Base-by-base conservation (phyloP, 2,888 invertebrate genomes). In the Flexamia atlantica region DNA sequence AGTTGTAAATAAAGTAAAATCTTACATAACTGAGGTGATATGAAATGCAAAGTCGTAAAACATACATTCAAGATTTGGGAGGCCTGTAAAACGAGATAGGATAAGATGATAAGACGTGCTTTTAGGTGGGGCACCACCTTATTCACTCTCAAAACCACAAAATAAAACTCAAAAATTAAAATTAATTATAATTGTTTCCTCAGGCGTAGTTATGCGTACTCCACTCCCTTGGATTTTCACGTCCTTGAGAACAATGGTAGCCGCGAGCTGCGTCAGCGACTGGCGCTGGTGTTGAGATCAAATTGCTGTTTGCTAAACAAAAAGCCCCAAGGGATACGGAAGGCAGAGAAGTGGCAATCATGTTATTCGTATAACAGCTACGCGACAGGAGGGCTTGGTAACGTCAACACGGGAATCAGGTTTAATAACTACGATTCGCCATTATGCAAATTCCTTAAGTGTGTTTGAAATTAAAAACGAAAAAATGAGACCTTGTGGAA, bases 191-290 rank as follows among this genome's bases (percentile, higher is more conserved):
- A 46, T 46, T 46, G 14, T 17, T 14, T 14, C 46, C 46, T 17
- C 46, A 12, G 46, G 46, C 14, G 46, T 14, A 46, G 46, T 9
- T 46, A 17, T 46, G 46, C 36, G 9, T 46, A 14, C 46, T 46
- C 7, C 2, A 36, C 2, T 17, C 12, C 14, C 46, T 14, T 4
- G 12, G 46, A 17, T 46, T 46, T 46, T 12, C 46, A 46, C 46
- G 64, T 28, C 64, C 64, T 64, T 64, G 64, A 64, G 12, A 64
- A 64, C 64, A 28, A 28, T 64, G 28, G 30, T 7, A 64, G 64
- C 64, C 64, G 20, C 20, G 9, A 53, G 53, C 53, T 53, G 23
- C 53, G 10, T 53, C 53, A 23, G n/a, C 4, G n/a, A 46, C n/a
- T n/a, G n/a, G n/a, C n/a, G 12, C 17, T 23, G 57, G 25, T 23